Base-by-base conservation (phyloP, 2,797 vertebrate genomes). In the Danio albolineatus region DNA sequence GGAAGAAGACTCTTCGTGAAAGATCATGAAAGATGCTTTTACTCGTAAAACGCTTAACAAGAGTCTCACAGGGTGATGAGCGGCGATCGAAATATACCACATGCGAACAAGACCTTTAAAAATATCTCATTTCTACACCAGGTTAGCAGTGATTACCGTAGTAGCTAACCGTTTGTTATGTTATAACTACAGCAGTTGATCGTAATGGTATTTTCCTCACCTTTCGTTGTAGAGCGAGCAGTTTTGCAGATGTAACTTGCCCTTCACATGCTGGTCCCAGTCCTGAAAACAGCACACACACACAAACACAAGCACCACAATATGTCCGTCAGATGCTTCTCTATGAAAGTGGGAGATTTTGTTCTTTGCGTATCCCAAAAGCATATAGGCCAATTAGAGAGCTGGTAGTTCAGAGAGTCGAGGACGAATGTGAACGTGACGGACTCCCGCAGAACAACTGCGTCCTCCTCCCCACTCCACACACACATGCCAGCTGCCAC, bases 231-330 rank as follows among this genome's bases (percentile, higher is more conserved):
- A 97, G 89, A 94, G 88, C 80, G 95, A 93, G 85, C 94, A 94
- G 91, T 98, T 99, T 92, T 99, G 97, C 84, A 98, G 91, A 48
- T 99, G 98, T 79, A 98, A 93, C 88, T 96, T 97, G 89, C 98
- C 97, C 83, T 98, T 98, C 87, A 97, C 90, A 4, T 99, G 98
- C 89, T 98, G 96, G 92, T 99, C 96, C 98, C 98, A 99, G 91
- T 99, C 98, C 98, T 99, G 86, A 13, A 89, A 88, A 86, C 70
- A 61, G 8, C 43, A 43, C 19, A 57, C 61, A 78, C 56, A 82
- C 46, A 85, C 16, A 70, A 38, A 78, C 70, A 80, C 80, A 85
- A 14, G 80, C 10, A 85, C 78, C 59, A 72, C 85, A 81, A 73
- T 75, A 80, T 72, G 61, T 82, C 76, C 78, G 75, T 89, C 80